Percentiles rank a stretch among this genome's conserved stretches.
phyloP scores from a whole-genome alignment of 2,797 vertebrate species.

The Syndactyla subalaris region DNA sequence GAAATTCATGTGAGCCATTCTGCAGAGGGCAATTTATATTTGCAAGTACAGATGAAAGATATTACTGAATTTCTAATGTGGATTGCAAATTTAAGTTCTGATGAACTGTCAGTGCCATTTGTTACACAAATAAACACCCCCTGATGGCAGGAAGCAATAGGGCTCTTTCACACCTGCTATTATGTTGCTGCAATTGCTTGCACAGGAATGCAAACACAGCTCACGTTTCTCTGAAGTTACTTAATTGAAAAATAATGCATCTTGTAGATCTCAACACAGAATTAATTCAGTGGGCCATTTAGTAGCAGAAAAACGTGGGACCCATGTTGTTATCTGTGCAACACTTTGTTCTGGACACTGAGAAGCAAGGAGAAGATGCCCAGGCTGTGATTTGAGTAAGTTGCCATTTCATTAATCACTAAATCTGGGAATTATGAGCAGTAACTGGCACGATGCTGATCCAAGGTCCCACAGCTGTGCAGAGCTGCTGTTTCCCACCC shows the following conservation, averaged over 20 bases:
- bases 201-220: background rate
- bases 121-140: constrained; percentile 23
- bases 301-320: background rate
- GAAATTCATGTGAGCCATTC: background rate
- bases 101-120: constrained; percentile 13
- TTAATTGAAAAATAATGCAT: background rate
- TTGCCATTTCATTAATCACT: background rate
- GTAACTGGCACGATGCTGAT: background rate
- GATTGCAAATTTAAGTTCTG: background rate
- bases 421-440: background rate
- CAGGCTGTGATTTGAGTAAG: background rate
- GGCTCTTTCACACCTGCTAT: background rate
- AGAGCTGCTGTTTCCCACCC: background rate
- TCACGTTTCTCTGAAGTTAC: background rate
- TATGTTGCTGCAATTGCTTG: background rate
- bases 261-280: background rate
- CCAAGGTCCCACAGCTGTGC: background rate
- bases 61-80: background rate
- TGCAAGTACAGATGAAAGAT: constrained; percentile 2
- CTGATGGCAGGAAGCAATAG: background rate
- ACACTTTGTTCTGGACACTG: background rate
- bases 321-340: background rate
- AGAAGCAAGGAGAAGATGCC: background rate
- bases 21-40: background rate
- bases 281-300: background rate